Evolutionary conservation across 2,888 invertebrate species (phyloP).

Genomic region (Hemicrepidius hirtus): DNA sequence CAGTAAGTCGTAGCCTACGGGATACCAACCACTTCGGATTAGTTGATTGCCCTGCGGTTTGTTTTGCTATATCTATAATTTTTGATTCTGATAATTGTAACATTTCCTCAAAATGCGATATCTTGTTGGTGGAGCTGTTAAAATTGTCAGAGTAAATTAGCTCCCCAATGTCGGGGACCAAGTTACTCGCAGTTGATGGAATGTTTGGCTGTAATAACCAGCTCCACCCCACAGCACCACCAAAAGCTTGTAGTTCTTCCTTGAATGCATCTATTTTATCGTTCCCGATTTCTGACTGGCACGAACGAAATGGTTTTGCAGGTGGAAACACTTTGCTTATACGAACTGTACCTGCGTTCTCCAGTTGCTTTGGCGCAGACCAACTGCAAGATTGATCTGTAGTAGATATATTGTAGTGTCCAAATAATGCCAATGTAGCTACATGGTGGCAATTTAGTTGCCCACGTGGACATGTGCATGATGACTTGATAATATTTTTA

Average conservation of each 20-base stretch:
- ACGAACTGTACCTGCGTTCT: too few relatives aligned
- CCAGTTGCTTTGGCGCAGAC: not conserved
- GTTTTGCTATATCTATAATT: not conserved
- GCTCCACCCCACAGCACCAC: slow-evolving; percentile 16
- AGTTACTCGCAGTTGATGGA: too few relatives aligned
- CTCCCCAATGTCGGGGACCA: not conserved
- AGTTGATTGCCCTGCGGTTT: slow-evolving; percentile 17
- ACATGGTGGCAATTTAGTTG: slow-evolving; percentile 11
- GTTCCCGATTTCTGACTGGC: slow-evolving; percentile 4
- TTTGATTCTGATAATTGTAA: not conserved
- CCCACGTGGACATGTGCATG: slow-evolving; percentile 8
- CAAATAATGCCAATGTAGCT: not conserved
- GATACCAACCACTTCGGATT: slow-evolving; percentile 9
- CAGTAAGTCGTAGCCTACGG: slow-evolving; percentile 12
- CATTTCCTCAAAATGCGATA: not conserved
- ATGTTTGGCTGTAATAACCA: slow-evolving; percentile 1
- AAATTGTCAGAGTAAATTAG: not conserved
- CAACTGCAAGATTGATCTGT: not conserved
- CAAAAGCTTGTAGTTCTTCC: slow-evolving; percentile 18
- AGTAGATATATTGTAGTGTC: not conserved
- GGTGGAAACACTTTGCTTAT: not conserved
- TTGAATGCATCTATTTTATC: slow-evolving; percentile 6
- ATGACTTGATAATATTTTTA: not conserved
- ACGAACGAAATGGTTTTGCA: too few relatives aligned
- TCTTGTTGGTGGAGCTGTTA: not conserved